Evolutionary conservation across 2,113 vertebrate species (phyloP), one percentile per base, ranked within the genome.

Genomic region (Struthidea cinerea): DNA sequence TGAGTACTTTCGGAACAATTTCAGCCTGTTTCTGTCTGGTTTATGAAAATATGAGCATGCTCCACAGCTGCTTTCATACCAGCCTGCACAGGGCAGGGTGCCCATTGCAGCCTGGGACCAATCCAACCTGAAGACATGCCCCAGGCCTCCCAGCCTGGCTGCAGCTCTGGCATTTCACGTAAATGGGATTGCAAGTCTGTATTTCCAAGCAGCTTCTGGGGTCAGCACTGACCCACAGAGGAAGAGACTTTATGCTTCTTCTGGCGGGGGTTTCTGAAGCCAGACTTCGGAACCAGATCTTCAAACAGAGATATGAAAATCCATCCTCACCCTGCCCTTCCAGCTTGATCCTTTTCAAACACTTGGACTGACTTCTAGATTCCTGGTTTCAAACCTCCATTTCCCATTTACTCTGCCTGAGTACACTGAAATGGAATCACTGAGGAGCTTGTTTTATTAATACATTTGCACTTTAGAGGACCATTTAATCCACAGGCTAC

Each of bases 401-500:
- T 82, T 69, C 60, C 70, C 9, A 4, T 70, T 82, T 44, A 23
- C 57, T 81, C 65, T 7, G 10, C 52, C 53, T 53, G 76, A 77
- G 37, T 53, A 59, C 33, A 56, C 49, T n/a, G 71, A 67, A 61
- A 87, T 73, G 84, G 53, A 61, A 77, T 39, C 90, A 33, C 65
- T 3, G 41, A 90, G 84, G 61, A 94, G 79, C n/a, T 82, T 63
- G 63, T 53, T 93, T 87, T 59, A 85, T 87, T 91, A 93, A 78
- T 87, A 84, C 84, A 59, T 87, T 87, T 94, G 91, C 82, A 81
- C 82, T 82, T 53, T 73, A 59, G 69, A 83, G 76, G 82, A 52
- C 81, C 3, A 6, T 61, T 83, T 80, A 85, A 94, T 85, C 81
- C 86, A 84, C 71, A 69, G 59, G 53, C 64, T 84, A 13, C 50